A percentile compares a stretch with the other conserved stretches of the same genome.
Evolutionary conservation across 2,797 vertebrate species (phyloP).

Genomic region (Zenarchopterus dispar): DNA sequence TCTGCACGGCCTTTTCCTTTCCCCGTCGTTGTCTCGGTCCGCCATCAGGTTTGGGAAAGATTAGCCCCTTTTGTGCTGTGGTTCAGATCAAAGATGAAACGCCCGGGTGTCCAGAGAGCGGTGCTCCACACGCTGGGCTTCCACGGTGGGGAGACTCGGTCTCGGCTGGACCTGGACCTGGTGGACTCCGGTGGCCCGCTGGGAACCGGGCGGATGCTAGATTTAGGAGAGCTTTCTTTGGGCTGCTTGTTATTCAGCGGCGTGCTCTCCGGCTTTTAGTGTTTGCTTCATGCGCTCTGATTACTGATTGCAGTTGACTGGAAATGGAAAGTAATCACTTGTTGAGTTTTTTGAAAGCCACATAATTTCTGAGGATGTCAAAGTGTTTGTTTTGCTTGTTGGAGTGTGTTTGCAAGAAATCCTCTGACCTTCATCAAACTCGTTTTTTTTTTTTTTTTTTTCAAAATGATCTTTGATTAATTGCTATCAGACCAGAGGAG

Average conservation of each 20-base stretch:
- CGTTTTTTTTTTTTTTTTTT: too few relatives aligned
- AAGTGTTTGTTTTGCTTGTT: constrained; percentile 22
- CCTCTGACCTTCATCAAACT: constrained; percentile 31
- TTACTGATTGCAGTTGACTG: constrained; percentile 57
- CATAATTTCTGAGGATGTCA: constrained; percentile 25
- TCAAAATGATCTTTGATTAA: background rate
- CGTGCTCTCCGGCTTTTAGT: constrained; percentile 31
- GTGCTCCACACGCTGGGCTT: constrained; percentile 13
- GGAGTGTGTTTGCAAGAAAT: constrained; percentile 7
- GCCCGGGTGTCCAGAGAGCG: constrained; percentile 24
- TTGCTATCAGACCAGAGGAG: background rate
- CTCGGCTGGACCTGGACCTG: constrained; percentile 34
- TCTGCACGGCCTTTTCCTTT: constrained; percentile 39
- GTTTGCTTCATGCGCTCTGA: constrained; percentile 49
- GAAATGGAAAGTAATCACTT: constrained; percentile 51
- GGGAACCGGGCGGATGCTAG: constrained; percentile 30
- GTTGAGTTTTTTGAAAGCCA: constrained; percentile 17
- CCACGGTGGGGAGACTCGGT: constrained; percentile 24
- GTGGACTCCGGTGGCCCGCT: constrained; percentile 34
- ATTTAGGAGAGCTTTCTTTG: constrained; percentile 43
- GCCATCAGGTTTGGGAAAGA: constrained; percentile 72
- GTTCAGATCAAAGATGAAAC: constrained; percentile 59
- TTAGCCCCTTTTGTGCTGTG: constrained; percentile 34
- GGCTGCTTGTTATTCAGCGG: constrained; percentile 47
- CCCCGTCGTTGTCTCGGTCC: constrained; percentile 53